Evolutionary conservation across 2,888 invertebrate genomes (phyloP), one percentile per base, ranked within the genome.

Genomic region (Steinernema carpocapsae): DNA sequence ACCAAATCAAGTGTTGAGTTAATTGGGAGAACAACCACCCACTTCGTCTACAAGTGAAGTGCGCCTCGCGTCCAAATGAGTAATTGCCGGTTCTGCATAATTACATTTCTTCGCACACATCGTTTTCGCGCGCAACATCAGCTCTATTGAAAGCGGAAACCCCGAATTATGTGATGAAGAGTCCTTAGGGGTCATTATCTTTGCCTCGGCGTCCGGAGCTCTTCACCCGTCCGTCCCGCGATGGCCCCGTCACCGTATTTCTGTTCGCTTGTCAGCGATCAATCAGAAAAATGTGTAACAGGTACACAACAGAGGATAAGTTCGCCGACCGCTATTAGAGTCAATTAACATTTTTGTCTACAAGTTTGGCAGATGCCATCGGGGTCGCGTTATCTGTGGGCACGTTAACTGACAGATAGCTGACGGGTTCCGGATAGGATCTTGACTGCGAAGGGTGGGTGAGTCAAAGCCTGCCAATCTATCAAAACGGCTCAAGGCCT

Each of bases 121-220:
- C 56, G 56, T 56, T 56, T 56, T 56, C 56, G 56, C 56, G n/a
- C n/a, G 56, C 56, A 56, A 56, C 56, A 56, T 56, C 26, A 56
- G 56, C 56, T 19, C 56, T 10, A n/a, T 43, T 51, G n/a, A 6
- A 51, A 51, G 56, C 14, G 48, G 48, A 22, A 56, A 56, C 56
- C 56, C 26, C 56, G 56, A 56, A 56, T 56, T 56, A 56, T 4
- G 56, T 26, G 56, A 26, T 56, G 56, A 56, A 56, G 56, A 56
- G 56, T 24, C 56, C 24, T 56, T 26, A 14, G 56, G 26, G 56
- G 56, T 56, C 56, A 56, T 56, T 26, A 56, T 56, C 56, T 26
- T 3, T 26, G 56, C 56, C 56, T 56, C 7, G 10, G 43, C 43
- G 7, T 43, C 26, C 2, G n/a, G n/a, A n/a, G n/a, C n/a, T n/a